Conservation (phyloP, 2,797 vertebrate genomes). For the Sebastolobus alascanus region DNA sequence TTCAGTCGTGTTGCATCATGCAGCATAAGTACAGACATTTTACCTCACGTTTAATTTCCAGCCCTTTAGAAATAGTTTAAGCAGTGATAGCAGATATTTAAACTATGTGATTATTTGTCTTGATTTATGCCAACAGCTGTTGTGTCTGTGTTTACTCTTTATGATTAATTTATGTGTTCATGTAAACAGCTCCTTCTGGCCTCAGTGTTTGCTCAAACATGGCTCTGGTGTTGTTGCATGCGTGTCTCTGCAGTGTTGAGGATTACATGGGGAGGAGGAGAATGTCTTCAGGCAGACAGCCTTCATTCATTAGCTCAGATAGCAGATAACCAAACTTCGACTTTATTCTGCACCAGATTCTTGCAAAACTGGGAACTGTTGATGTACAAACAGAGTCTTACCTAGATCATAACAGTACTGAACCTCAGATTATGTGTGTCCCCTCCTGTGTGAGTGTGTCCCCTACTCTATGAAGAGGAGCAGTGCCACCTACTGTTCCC, state of each 20-base stretch:
- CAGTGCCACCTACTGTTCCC: slow-evolving; percentile 84
- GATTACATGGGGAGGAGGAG: slow-evolving; percentile 52
- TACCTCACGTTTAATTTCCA: slow-evolving; percentile 44
- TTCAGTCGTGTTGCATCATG: slow-evolving; percentile 73
- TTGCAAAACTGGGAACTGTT: slow-evolving; percentile 19
- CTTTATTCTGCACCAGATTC: slow-evolving; percentile 19
- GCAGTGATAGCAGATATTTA: slow-evolving; percentile 13
- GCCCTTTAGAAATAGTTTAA: slow-evolving; percentile 22
- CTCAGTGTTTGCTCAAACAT: slow-evolving; percentile 51
- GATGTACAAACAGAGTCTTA: slow-evolving; percentile 10
- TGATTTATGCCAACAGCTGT: slow-evolving; percentile 38
- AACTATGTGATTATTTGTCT: slow-evolving; percentile 36
- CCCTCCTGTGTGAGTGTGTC: slow-evolving; percentile 22
- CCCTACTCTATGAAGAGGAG: slow-evolving; percentile 67
- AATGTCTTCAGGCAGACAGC: slow-evolving; percentile 30
- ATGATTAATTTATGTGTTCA: slow-evolving; percentile 51
- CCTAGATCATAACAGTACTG: background rate
- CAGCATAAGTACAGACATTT: slow-evolving; percentile 58
- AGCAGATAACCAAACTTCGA: slow-evolving; percentile 42
- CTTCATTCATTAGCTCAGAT: slow-evolving; percentile 56
- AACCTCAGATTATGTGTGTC: slow-evolving; percentile 30
- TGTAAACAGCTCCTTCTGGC: slow-evolving; percentile 51
- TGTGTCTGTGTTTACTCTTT: slow-evolving; percentile 54
- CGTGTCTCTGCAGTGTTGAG: slow-evolving; percentile 37
- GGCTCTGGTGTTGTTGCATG: slow-evolving; percentile 50